A percentile compares a stretch with the other conserved stretches of the same genome.
Evolutionary conservation across 2,888 invertebrate genomes (phyloP).

Genomic region (Camptogramma bilineatum): DNA sequence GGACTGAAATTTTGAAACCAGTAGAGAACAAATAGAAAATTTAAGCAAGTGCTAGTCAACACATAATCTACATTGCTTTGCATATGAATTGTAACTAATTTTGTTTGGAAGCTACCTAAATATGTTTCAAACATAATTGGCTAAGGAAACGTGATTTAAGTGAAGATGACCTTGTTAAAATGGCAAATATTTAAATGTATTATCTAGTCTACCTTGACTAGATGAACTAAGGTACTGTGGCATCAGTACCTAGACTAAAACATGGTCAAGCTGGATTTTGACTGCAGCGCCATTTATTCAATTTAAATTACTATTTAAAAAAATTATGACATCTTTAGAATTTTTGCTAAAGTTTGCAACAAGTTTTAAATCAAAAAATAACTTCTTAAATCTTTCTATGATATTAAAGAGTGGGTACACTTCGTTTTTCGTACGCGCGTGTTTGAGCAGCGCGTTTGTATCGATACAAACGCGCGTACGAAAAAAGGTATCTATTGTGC

Average conservation of each 20-base stretch:
- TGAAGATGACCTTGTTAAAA: slow-evolving; percentile 65
- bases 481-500: no score
- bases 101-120: slow-evolving; percentile 36
- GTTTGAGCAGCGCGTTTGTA: no score
- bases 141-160: slow-evolving; percentile 49
- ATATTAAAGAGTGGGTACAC: no score
- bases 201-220: slow-evolving; percentile 67
- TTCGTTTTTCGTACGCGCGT: no score
- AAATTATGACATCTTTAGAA: no score
- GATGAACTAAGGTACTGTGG: slow-evolving; percentile 58
- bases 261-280: not conserved
- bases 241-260: not conserved
- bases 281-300: no score
- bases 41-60: slow-evolving; percentile 3
- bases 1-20: not conserved
- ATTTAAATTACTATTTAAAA: no score
- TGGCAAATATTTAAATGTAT: slow-evolving; percentile 70
- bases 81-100: slow-evolving; percentile 38
- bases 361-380: no score
- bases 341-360: no score
- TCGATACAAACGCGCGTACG: no score
- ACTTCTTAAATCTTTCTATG: no score
- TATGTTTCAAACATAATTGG: slow-evolving; percentile 47
- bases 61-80: slow-evolving; percentile 36
- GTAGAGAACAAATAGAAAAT: slow-evolving; percentile 9